A percentile compares a stretch with the other conserved stretches of the same genome.
phyloP scores from a whole-genome alignment of 2,888 invertebrate genomes.

The Pseudoips prasinana region DNA sequence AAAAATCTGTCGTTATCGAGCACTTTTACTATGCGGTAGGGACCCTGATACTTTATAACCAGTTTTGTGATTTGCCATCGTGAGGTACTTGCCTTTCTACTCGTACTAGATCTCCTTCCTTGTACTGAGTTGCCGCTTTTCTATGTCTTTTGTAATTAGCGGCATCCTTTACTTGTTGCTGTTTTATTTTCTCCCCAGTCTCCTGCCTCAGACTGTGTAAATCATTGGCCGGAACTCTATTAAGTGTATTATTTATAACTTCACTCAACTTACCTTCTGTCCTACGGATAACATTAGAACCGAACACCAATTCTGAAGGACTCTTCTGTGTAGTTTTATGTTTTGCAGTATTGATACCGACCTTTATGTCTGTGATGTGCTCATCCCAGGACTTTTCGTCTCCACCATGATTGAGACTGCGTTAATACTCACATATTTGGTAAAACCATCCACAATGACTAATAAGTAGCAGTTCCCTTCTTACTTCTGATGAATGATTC shows the following conservation, averaged over 20 bases:
- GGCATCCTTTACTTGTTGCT: slow-evolving; percentile 1
- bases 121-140: neutral
- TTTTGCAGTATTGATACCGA: slow-evolving; percentile 1
- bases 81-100: no score
- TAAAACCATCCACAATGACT: slow-evolving; percentile 1
- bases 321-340: slow-evolving; percentile 2
- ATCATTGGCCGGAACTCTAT: neutral
- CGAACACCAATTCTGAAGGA: slow-evolving; percentile 1
- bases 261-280: neutral
- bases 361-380: neutral
- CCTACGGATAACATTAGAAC: neutral
- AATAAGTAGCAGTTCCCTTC: slow-evolving; percentile 1
- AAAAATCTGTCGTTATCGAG: no score
- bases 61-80: slow-evolving; percentile 6
- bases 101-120: no score
- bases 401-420: neutral
- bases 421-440: slow-evolving; percentile 1
- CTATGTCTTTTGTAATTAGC: neutral
- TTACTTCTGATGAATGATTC: neutral
- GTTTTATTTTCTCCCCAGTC: neutral
- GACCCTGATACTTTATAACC: slow-evolving; percentile 1
- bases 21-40: slow-evolving; percentile 1
- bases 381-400: slow-evolving; percentile 1
- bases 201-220: neutral
- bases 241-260: neutral